Conservation (phyloP, 92 coral and sea anemone genomes). For the Palythoa heliodiscus region DNA sequence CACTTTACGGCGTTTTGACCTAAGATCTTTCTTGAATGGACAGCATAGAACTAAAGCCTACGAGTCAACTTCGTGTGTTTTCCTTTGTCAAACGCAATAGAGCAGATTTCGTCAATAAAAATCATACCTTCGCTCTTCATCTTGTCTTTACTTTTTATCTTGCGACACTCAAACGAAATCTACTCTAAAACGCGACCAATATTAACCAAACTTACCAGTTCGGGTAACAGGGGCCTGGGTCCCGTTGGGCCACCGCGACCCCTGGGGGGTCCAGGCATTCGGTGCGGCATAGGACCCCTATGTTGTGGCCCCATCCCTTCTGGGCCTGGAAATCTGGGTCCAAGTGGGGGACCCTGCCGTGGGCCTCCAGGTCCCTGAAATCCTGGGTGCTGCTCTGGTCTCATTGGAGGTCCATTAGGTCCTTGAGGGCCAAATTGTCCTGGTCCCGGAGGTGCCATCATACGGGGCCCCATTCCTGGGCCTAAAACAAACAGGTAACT, state of each 20-base stretch:
- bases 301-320: conserved; percentile 85
- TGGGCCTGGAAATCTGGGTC: conserved; percentile 80
- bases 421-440: conserved; percentile 93
- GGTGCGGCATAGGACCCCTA: conserved; percentile 85
- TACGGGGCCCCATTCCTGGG: conserved; percentile 48
- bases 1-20: no score
- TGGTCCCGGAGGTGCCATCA: conserved; percentile 67
- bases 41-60: no score
- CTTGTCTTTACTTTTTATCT: no score
- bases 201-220: conserved; percentile 71
- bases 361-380: conserved; percentile 98
- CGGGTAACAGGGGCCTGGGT: conserved; percentile 84
- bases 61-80: no score
- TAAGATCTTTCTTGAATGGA: no score
- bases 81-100: no score
- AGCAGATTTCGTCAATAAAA: no score
- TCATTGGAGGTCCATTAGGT: conserved; percentile 75
- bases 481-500: conserved; percentile 19
- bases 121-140: no score
- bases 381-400: conserved; percentile 73
- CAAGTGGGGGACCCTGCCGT: conserved; percentile 80
- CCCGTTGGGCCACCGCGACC: conserved; percentile 65
- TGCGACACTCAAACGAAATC: no score
- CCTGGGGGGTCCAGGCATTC: conserved; percentile 79
- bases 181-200: no score